Evolutionary conservation across 35 echinoderm and acorn worm genomes (phyloP).

Genomic region (Strongylocentrotus purpuratus): DNA sequence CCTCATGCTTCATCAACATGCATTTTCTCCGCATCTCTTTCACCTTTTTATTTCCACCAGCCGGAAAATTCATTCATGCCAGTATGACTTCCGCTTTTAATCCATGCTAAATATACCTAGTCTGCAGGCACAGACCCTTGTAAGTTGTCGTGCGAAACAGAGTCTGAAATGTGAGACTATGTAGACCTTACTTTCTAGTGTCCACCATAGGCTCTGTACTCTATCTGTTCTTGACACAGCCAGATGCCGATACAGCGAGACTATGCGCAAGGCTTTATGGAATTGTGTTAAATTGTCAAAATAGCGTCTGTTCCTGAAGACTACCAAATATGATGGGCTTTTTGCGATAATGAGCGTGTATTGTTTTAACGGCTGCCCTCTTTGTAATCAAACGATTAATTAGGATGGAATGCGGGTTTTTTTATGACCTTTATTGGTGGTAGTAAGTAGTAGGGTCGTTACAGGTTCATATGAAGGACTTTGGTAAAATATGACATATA

Average conservation of each 20-base stretch:
- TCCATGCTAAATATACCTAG: background rate
- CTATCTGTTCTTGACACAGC: no score
- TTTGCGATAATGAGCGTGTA: background rate
- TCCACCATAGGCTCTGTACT: no score
- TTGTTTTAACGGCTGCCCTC: background rate
- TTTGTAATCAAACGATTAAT: slow-evolving; percentile 5
- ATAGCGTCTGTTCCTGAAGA: no score
- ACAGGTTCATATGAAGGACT: background rate
- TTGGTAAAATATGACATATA: no score
- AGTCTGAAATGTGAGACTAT: no score
- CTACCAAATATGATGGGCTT: background rate
- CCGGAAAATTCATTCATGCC: slow-evolving; percentile 1
- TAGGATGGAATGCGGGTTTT: background rate
- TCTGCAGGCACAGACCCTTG: no score
- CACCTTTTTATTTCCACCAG: background rate
- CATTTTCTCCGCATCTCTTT: background rate
- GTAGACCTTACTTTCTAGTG: no score
- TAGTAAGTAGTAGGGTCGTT: background rate
- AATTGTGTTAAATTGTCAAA: no score
- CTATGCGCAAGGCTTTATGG: no score
- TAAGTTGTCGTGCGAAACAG: no score
- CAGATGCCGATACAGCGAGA: no score
- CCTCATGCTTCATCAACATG: background rate
- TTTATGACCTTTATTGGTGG: background rate
- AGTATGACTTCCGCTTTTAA: background rate